These are phyloP conservation scores for Stictonetta naevosa DNA, from an alignment of 2,113 vertebrate species.

Conservation along the genomic window DNA sequence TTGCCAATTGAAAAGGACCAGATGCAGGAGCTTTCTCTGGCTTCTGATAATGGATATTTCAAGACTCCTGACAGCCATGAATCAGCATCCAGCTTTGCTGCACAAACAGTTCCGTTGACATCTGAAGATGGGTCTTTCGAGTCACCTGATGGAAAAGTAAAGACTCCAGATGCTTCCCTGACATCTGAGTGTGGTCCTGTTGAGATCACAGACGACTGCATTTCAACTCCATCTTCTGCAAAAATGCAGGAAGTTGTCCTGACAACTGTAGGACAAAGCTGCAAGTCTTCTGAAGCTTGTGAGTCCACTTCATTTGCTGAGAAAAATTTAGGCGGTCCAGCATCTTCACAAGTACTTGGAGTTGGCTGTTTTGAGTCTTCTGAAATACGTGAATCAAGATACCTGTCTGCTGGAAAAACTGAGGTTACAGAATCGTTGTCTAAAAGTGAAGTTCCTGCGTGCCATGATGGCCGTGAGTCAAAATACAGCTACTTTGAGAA, in stretches of 20 bases:
- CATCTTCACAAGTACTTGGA: constrained; percentile 60
- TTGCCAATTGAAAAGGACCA: neutral
- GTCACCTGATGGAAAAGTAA: constrained; percentile 53
- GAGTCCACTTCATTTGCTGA: constrained; percentile 12
- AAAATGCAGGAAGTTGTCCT: neutral
- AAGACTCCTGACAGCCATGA: constrained; percentile 46
- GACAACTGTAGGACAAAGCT: constrained; percentile 32
- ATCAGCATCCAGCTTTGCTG: constrained; percentile 10
- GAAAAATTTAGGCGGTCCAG: neutral
- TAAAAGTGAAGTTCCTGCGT: constrained; percentile 30
- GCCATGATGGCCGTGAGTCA: constrained; percentile 16
- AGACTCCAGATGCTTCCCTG: neutral
- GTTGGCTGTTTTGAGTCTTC: constrained; percentile 66
- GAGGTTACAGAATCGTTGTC: neutral
- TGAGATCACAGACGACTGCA: neutral
- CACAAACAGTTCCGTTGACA: neutral
- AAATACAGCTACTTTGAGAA: constrained; percentile 42
- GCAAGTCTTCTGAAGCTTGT: neutral
- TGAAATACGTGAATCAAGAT: constrained; percentile 1
- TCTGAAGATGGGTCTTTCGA: constrained; percentile 67
- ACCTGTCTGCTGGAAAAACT: constrained; percentile 8
- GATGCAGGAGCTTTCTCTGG: neutral
- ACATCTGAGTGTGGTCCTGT: neutral
- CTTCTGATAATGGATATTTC: constrained; percentile 28
- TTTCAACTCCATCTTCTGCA: neutral